These are phyloP conservation scores for Sipha maydis DNA, from an alignment of 2,888 invertebrate genomes.

Conservation along the genomic window DNA sequence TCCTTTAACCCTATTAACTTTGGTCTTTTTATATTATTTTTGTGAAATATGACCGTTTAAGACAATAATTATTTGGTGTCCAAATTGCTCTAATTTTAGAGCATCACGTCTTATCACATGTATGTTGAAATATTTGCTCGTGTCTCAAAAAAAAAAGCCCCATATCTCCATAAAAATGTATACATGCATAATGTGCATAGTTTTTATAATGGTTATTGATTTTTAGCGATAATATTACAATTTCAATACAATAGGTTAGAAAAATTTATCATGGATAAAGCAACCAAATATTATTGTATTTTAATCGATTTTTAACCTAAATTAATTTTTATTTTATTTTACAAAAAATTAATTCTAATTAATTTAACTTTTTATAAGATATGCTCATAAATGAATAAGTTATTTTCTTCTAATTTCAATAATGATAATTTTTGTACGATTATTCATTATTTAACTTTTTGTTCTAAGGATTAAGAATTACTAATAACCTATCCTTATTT, in stretches of 20 bases:
- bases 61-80: neutral
- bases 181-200: too few species aligned
- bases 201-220: too few species aligned
- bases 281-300: neutral
- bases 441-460: neutral
- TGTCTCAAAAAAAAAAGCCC: too few species aligned
- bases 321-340: neutral
- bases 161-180: too few species aligned
- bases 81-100: neutral
- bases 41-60: neutral
- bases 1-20: slow-evolving; percentile 57
- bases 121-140: too few species aligned
- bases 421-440: neutral
- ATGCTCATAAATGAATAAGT: slow-evolving; percentile 19
- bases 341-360: neutral
- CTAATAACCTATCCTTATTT: neutral
- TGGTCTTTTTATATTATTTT: neutral
- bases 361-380: neutral
- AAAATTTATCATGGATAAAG: too few species aligned
- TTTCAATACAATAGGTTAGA: too few species aligned
- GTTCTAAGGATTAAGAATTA: neutral
- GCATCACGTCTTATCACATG: neutral
- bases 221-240: too few species aligned
- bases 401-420: neutral
- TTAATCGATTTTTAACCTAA: neutral